These are phyloP conservation scores for Microchrysa polita DNA, from an alignment of 2,888 invertebrate genomes.

Conservation along the genomic window DNA sequence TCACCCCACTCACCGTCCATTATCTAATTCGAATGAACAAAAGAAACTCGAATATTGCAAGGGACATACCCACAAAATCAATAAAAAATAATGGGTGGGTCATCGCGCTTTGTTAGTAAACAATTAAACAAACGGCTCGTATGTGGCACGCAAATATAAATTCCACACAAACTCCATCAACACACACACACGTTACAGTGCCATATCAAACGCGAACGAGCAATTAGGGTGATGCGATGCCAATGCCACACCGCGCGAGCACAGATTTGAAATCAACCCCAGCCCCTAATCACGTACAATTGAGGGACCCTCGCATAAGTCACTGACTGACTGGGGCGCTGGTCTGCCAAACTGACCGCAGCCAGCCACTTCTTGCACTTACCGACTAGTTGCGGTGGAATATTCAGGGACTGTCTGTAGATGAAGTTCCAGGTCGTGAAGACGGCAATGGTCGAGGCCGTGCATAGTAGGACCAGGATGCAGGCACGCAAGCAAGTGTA, in stretches of 20 bases:
- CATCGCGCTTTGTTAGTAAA: conserved; percentile 34
- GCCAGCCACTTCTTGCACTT: no score
- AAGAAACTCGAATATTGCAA: neutral
- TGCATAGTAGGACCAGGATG: conserved; percentile 49
- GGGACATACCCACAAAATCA: conserved; percentile 29
- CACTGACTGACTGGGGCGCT: neutral
- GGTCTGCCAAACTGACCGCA: neutral
- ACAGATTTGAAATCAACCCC: no score
- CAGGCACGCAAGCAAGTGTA: conserved; percentile 50
- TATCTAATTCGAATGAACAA: neutral
- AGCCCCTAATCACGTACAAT: no score
- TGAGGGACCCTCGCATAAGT: no score
- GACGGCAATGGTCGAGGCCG: conserved; percentile 54
- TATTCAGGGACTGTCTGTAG: conserved; percentile 54
- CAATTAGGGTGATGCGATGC: neutral
- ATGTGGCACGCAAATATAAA: no score
- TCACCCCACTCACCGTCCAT: no score
- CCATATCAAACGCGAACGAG: neutral
- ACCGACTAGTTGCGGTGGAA: conserved; percentile 56
- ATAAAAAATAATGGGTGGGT: conserved; percentile 34
- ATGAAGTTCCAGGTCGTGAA: conserved; percentile 56
- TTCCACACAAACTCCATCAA: no score
- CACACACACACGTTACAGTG: no score
- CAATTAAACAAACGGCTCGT: neutral
- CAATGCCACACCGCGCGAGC: no score